phyloP scores from a whole-genome alignment of 1,140 invertebrate species.

The Apis laboriosa region DNA sequence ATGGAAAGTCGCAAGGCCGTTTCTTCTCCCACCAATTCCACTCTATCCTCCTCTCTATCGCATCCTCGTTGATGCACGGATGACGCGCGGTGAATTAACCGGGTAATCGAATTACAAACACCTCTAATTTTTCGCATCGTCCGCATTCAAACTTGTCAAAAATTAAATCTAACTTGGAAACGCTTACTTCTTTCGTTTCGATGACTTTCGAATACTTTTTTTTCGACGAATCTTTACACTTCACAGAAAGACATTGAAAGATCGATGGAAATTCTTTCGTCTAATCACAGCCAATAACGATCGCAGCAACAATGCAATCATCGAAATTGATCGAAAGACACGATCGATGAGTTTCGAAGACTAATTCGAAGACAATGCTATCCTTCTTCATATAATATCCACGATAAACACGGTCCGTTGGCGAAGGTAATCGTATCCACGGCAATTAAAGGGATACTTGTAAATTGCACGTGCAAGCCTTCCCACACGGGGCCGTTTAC shows the following conservation, averaged over 20 bases:
- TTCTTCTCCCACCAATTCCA: slow-evolving; percentile 56
- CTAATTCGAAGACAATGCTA: background rate
- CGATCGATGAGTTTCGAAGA: background rate
- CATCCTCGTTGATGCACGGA: background rate
- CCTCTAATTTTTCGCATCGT: no score
- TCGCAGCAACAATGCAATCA: background rate
- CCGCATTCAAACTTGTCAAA: background rate
- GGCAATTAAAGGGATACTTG: slow-evolving; percentile 73
- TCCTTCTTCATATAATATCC: background rate
- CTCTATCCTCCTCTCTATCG: slow-evolving; percentile 32
- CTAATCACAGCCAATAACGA: background rate
- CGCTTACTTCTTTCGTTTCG: background rate
- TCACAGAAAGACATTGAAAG: background rate
- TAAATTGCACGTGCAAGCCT: slow-evolving; percentile 68
- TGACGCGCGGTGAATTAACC: slow-evolving; percentile 18
- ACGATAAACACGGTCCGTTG: background rate
- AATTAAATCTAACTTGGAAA: background rate
- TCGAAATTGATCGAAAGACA: background rate
- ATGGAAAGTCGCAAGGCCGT: slow-evolving; percentile 67
- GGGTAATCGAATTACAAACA: background rate
- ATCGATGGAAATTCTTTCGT: background rate
- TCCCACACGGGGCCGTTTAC: slow-evolving; percentile 41
- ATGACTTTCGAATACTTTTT: background rate
- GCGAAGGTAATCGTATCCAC: slow-evolving; percentile 34
- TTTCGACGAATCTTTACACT: background rate